Evolutionary conservation across 92 coral and sea anemone genomes (phyloP), one percentile per base, ranked within the genome.

Genomic region (Ricordea florida): DNA sequence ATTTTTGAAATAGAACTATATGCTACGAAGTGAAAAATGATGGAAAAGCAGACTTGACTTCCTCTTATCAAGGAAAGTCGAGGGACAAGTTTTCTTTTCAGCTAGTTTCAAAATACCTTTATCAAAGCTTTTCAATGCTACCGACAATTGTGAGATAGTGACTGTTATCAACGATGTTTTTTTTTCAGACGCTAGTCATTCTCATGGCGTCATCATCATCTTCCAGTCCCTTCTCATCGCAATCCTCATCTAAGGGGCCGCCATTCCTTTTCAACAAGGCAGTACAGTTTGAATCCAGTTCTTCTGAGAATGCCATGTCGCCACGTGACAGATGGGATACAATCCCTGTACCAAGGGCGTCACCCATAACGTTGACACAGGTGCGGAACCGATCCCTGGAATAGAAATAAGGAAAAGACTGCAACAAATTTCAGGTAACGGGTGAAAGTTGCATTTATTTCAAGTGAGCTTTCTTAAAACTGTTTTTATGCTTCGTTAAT

Each of bases 331-430:
- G 69, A 60, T 94, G 98, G 13, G 91, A 90, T 11, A 94, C 97
- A n/a, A 94, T 76, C 11, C 98, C 98, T 0, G 98, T 90, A 42
- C 98, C 98, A 31, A 88, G 76, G 5, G 98, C 80, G 64, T 94
- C 98, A 17, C 98, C 98, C 52, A 94, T 80, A 6, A 94, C 97
- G 51, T 94, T 94, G 25, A 92, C 89, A 0, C 94, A 53, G 0
- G 98, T 94, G 27, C 98, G 98, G 52, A 94, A 72, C 50, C 98
- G 98, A 64, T 94, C 98, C 22, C 98, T 91, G n/a, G 29, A 0
- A 36, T 18, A 21, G 21, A 18, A 48, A 34, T 6, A 25, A n/a
- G 51, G 2, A 15, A 62, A 0, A 15, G 9, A 27, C 33, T 29
- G 13, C 18, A 51, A 6, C 20, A 51, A 23, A 10, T 9, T 51